phyloP scores from a whole-genome alignment of 2,888 invertebrate genomes.

The Temnothorax ravouxi region DNA sequence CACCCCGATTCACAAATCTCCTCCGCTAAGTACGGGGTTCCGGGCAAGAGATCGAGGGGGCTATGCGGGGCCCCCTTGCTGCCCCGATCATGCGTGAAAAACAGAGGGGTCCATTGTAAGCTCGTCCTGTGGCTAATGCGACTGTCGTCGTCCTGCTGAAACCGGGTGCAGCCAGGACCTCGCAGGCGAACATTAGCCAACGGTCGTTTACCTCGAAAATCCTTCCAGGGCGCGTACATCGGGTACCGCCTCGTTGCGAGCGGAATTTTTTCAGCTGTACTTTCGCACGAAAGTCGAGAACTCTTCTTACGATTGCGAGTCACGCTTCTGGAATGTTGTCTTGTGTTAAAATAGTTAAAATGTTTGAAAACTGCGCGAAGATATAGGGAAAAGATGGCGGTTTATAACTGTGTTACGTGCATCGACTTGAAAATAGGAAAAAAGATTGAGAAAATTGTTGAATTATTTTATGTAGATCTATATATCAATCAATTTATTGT shows the following conservation, averaged over 20 bases:
- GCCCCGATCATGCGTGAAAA: constrained; percentile 76
- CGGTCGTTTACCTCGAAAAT: constrained; percentile 76
- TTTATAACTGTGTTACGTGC: constrained; percentile 33
- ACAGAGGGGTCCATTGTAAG: constrained; percentile 79
- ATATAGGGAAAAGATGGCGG: constrained; percentile 8
- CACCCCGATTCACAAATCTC: constrained; percentile 70
- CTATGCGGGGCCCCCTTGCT: constrained; percentile 47
- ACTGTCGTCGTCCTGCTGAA: constrained; percentile 73
- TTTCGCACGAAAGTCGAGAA: constrained; percentile 74
- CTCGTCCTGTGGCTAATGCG: constrained; percentile 80
- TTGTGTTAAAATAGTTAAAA: constrained; percentile 30
- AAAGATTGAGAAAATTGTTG: not conserved
- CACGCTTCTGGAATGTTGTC: constrained; percentile 44
- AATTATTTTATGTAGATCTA: not conserved
- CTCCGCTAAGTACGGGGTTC: constrained; percentile 70
- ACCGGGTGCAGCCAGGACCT: constrained; percentile 69
- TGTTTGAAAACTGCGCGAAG: constrained; percentile 23
- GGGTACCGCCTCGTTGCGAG: constrained; percentile 72
- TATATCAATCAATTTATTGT: not conserved
- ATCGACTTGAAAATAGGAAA: constrained; percentile 5
- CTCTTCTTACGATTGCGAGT: constrained; percentile 48
- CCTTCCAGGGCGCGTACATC: constrained; percentile 65
- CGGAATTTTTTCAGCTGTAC: constrained; percentile 76
- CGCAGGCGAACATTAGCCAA: constrained; percentile 74
- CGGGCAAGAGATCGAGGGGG: constrained; percentile 58